These are phyloP conservation scores for Tetramorium alpestre DNA, from an alignment of 1,140 invertebrate genomes.

Conservation along the genomic window DNA sequence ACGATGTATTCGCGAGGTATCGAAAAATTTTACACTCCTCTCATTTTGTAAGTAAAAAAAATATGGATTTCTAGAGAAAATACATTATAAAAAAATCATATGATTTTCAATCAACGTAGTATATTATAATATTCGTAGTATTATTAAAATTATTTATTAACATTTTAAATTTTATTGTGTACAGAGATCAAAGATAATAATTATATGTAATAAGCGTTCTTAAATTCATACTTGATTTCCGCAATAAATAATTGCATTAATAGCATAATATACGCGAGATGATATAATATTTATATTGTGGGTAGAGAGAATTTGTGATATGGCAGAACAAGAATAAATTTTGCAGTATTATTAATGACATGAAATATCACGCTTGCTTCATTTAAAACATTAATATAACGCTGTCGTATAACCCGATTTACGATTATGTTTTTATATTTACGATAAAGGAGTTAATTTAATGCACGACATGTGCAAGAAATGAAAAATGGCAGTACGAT, in stretches of 20 bases:
- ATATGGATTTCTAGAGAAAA: neutral
- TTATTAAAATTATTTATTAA: neutral
- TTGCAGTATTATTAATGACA: slow-evolving; percentile 27
- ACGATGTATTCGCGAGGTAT: neutral
- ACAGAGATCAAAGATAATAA: neutral
- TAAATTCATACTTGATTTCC: slow-evolving; percentile 7
- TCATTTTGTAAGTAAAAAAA: too few species aligned
- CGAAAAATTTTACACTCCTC: neutral
- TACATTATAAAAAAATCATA: neutral
- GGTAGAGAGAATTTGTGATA: slow-evolving; percentile 11
- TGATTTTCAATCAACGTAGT: neutral
- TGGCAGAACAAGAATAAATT: slow-evolving; percentile 38
- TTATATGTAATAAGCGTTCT: slow-evolving; percentile 16
- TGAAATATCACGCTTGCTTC: slow-evolving; percentile 19
- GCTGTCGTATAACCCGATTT: slow-evolving; percentile 16
- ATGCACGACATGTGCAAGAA: neutral
- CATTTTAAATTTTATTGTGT: neutral
- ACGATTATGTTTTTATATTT: slow-evolving; percentile 47
- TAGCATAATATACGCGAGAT: neutral
- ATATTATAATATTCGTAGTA: neutral
- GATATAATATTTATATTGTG: slow-evolving; percentile 14
- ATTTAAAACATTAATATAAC: slow-evolving; percentile 40
- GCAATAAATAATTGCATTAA: slow-evolving; percentile 3
- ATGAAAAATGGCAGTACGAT: slow-evolving; percentile 30
- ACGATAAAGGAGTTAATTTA: slow-evolving; percentile 37